Evolutionary conservation across 2,888 invertebrate species (phyloP), one percentile per base, ranked within the genome.

Genomic region (Drosophila kokeensis): DNA sequence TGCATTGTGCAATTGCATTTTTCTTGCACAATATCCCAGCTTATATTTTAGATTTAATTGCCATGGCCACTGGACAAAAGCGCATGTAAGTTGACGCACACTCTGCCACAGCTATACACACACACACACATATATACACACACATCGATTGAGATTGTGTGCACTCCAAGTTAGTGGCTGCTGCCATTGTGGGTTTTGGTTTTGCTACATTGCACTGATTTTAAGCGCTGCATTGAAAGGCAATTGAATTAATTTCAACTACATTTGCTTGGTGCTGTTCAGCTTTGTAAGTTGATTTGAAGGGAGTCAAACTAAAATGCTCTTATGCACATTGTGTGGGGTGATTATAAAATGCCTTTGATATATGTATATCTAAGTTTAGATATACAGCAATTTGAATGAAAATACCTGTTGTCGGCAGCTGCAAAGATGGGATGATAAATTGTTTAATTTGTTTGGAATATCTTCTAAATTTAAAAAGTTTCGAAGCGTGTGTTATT

Each of bases 31-130:
- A 92, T 82, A 91, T 93, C 73, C 93, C 93, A 59, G 93, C 92
- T 88, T 93, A 92, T 91, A 90, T 93, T 76, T 92, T 93, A 88
- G 93, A 93, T 92, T 91, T 93, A 89, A 91, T 93, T 91, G 93
- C 93, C 79, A 83, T 92, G 87, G 89, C 87, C 79, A 92, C 92
- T 64, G 93, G 93, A 90, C 93, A 92, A 82, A 93, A 93, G 87
- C 92, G 91, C 90, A 93, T 93, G 93, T 93, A 92, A 92, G 92
- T 91, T 81, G 75, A 67, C 71, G 55, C 53, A 60, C 59, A 49
- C 65, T 18, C 21, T 8, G 18, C 21, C 36, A 40, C 38, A 65
- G n/a, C 40, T 13, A 64, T 4, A 45, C 61, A 48, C 40, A 24
- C 52, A 48, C n/a, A 24, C n/a, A 30, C 55, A 50, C 38, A 53